Evolutionary conservation across 2,888 invertebrate genomes (phyloP).

Genomic region (Ophonus ardosiacus): DNA sequence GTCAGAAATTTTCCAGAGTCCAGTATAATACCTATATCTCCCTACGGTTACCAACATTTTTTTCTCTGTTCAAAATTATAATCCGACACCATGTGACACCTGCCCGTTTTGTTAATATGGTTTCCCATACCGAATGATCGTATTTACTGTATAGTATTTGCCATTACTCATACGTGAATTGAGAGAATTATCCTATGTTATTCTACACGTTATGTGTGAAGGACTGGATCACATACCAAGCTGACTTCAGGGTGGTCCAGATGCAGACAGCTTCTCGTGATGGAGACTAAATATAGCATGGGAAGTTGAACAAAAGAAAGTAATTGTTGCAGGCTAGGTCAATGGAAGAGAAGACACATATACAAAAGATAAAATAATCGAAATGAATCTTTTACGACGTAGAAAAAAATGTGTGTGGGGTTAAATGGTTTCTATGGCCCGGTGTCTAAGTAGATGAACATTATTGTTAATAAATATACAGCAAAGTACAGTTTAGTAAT

Average conservation of each 20-base stretch:
- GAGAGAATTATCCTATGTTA: not conserved
- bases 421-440: no score
- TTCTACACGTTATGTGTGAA: not conserved
- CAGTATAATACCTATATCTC: no score
- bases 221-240: not conserved
- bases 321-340: not conserved
- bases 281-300: not conserved
- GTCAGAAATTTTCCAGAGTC: no score
- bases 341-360: not conserved
- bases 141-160: not conserved
- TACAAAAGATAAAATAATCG: not conserved
- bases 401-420: not conserved
- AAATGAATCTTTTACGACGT: not conserved
- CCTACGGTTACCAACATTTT: no score
- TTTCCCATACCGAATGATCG: not conserved
- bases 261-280: not conserved
- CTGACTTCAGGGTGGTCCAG: not conserved
- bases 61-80: not conserved
- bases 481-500: no score
- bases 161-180: not conserved
- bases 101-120: not conserved
- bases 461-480: no score
- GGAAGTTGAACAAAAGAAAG: not conserved
- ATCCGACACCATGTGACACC: not conserved
- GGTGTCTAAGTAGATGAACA: no score